Conservation (phyloP, 2,113 vertebrate species). For the Propithecus coquereli region DNA sequence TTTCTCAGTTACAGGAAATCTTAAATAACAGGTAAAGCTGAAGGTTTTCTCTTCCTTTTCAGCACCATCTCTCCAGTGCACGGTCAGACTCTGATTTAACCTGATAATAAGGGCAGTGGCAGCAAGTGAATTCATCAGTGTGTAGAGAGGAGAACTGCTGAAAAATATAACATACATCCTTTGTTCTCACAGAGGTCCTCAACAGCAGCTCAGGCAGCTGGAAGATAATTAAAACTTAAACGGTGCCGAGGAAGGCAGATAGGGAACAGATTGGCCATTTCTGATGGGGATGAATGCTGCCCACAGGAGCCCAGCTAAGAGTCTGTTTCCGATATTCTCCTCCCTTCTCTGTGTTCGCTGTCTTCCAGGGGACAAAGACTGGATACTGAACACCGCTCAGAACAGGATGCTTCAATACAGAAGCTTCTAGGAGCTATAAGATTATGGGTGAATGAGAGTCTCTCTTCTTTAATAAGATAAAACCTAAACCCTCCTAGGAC, state of each 20-base stretch:
- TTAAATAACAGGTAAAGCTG: constrained; percentile 18
- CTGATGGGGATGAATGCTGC: constrained; percentile 36
- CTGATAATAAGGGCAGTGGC: constrained; percentile 46
- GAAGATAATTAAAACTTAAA: constrained; percentile 77
- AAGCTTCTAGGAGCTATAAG: constrained; percentile 1
- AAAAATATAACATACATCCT: constrained; percentile 7
- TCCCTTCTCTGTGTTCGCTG: neutral
- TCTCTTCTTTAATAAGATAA: constrained; percentile 37
- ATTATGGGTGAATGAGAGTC: constrained; percentile 12
- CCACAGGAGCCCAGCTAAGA: neutral
- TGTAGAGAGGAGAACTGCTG: neutral
- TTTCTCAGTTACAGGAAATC: constrained; percentile 37
- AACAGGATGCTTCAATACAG: constrained; percentile 20
- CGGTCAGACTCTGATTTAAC: constrained; percentile 52
- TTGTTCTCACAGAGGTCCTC: constrained; percentile 61
- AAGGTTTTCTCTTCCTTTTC: constrained; percentile 21
- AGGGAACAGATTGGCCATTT: constrained; percentile 63
- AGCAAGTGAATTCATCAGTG: constrained; percentile 30
- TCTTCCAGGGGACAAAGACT: constrained; percentile 5
- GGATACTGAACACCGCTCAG: neutral
- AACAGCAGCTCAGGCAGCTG: constrained; percentile 60
- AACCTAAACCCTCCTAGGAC: neutral
- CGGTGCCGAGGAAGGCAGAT: constrained; percentile 42
- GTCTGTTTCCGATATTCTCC: constrained; percentile 2
- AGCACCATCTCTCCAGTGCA: constrained; percentile 14